These are phyloP conservation scores for human (Homo sapiens) DNA, from an alignment of 2,113 vertebrate species.

Conservation along the genomic window DNA sequence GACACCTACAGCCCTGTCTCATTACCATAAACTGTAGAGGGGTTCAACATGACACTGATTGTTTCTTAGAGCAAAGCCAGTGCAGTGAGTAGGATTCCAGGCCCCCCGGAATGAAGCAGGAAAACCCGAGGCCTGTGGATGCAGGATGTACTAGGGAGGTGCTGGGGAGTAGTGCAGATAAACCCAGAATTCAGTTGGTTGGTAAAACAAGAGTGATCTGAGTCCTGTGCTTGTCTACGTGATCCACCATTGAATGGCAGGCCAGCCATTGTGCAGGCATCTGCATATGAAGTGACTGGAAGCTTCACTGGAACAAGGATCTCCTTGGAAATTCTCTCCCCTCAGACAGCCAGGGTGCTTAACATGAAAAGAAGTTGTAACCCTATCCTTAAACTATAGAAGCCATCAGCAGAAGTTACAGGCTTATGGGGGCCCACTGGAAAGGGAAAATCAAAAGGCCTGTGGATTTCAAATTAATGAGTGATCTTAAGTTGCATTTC, in stretches of 20 bases:
- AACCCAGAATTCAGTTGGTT: neutral
- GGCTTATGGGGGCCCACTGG: neutral
- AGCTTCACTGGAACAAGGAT: neutral
- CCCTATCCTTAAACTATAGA: neutral
- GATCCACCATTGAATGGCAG: neutral
- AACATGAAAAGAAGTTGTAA: conserved; percentile 19
- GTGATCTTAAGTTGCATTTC: neutral
- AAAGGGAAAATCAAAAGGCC: neutral
- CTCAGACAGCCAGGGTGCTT: neutral
- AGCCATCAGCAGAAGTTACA: neutral
- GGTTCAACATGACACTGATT: neutral
- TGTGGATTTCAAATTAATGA: conserved; percentile 34
- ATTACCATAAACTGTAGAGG: neutral
- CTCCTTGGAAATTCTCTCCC: conserved; percentile 4
- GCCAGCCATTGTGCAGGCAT: neutral
- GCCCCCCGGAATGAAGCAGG: neutral
- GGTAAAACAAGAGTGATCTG: neutral
- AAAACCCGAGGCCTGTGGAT: neutral
- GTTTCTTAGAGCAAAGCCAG: conserved; percentile 49
- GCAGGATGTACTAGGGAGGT: neutral
- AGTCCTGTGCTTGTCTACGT: neutral
- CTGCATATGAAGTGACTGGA: conserved; percentile 1
- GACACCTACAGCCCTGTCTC: neutral
- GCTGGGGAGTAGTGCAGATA: neutral
- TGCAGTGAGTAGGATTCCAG: neutral